A percentile compares a stretch with the other conserved stretches of the same genome.
These are phyloP conservation scores for Myotis findleyi DNA, from an alignment of 2,797 vertebrate species.

Conservation along the genomic window DNA sequence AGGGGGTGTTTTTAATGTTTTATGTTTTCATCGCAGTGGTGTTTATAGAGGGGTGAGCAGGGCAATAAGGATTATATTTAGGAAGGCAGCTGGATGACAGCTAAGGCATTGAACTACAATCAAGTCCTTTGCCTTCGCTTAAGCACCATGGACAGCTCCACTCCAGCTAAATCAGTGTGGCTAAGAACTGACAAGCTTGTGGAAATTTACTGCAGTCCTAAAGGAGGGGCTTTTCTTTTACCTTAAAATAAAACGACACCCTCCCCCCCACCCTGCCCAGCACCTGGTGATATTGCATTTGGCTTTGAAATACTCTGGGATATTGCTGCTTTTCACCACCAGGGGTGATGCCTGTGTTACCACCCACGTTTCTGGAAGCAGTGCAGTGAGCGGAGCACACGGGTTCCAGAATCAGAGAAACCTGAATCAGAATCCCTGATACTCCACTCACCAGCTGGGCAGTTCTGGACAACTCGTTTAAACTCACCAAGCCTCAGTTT, in stretches of 20 bases:
- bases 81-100: slow-evolving; percentile 44
- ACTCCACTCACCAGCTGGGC: neutral
- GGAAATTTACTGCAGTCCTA: neutral
- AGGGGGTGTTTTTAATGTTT: slow-evolving; percentile 61
- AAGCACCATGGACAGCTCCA: slow-evolving; percentile 53
- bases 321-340: neutral
- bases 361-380: neutral
- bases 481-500: neutral
- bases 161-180: slow-evolving; percentile 34
- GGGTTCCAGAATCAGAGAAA: neutral
- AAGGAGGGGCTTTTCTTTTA: neutral
- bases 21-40: slow-evolving; percentile 31
- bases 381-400: rapidly evolving
- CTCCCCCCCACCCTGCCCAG: neutral
- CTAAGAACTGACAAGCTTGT: neutral
- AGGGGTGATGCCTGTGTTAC: rapidly evolving
- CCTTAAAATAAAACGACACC: neutral
- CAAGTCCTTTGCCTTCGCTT: slow-evolving; percentile 41
- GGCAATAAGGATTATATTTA: slow-evolving; percentile 67
- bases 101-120: slow-evolving; percentile 56
- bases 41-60: slow-evolving; percentile 62
- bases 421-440: neutral
- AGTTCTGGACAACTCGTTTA: neutral
- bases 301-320: neutral
- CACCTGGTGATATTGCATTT: neutral